These are phyloP conservation scores for Copidosoma aretas DNA, from an alignment of 2,888 invertebrate genomes.

Conservation along the genomic window DNA sequence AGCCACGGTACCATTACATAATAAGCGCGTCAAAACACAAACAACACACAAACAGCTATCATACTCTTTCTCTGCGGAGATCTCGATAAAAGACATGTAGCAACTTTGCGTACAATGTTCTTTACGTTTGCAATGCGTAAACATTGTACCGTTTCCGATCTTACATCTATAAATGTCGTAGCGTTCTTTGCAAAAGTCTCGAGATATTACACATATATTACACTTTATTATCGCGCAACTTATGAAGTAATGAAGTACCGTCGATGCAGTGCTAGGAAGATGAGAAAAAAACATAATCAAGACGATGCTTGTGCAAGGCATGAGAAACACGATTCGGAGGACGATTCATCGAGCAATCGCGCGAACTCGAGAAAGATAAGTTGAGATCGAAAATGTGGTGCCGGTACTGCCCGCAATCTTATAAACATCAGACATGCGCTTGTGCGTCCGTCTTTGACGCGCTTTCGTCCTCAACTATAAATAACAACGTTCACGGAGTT, in stretches of 20 bases:
- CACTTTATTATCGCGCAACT: conserved; percentile 18
- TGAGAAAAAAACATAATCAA: conserved; percentile 3
- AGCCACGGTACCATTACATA: background rate
- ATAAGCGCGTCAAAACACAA: background rate
- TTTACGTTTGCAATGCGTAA: conserved; percentile 2
- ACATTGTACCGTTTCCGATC: conserved; percentile 17
- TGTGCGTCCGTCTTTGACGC: conserved; percentile 25
- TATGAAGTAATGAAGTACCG: conserved; percentile 29
- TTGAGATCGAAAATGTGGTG: conserved; percentile 2
- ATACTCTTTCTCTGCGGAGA: background rate
- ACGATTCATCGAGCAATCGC: conserved; percentile 21
- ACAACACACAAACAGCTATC: background rate
- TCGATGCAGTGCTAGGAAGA: conserved; percentile 11
- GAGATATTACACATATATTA: conserved; percentile 5
- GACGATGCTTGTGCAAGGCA: background rate
- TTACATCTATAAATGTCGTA: conserved; percentile 19
- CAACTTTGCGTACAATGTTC: conserved; percentile 4
- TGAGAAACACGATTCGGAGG: conserved; percentile 18
- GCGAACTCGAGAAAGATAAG: conserved; percentile 2
- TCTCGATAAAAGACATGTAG: background rate
- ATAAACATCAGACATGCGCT: conserved; percentile 4
- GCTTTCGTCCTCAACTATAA: conserved; percentile 20
- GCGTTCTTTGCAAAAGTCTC: conserved; percentile 17
- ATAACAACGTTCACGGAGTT: conserved; percentile 36
- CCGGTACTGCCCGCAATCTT: conserved; percentile 16